Base-by-base conservation (phyloP, 2,888 invertebrate genomes). In the Drosophila sordidula region DNA sequence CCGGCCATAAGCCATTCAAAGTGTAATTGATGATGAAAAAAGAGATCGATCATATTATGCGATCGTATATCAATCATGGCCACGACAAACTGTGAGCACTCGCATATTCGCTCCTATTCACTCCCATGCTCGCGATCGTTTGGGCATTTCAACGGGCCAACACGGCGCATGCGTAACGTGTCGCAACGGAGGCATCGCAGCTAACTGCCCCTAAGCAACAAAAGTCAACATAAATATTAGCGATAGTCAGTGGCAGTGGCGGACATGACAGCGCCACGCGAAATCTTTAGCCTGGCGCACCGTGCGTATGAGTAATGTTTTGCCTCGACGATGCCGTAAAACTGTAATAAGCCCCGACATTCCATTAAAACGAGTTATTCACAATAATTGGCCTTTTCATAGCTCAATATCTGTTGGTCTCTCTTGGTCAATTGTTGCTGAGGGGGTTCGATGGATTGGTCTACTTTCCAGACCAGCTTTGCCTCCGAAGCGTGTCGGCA, bases 21-120 rank as follows among this genome's bases (percentile, higher is more conserved):
- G 81, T 78, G 81, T 86, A 88, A 86, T 86, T 86, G 85, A 86
- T 86, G 85, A 88, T 87, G 85, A 78, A 84, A 78, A 86, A 86
- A 85, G 89, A 85, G 85, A 86, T 86, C 89, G 85, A 86, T 86
- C 85, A 86, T 80, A 84, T 84, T 84, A 81, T 75, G 73, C 87
- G 87, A 89, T 72, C 85, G 79, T 84, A 88, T 86, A 86, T 86
- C 89, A 86, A 86, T 86, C 89, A 86, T 70, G 80, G 74, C 69
- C 78, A 82, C 81, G 89, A 88, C 89, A 84, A 88, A 87, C 79
- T 87, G 67, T 70, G 75, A 75, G 61, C 77, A 62, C 36, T 29
- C 46, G 38, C 34, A 57, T 36, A 36, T 44, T 44, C 49, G 58
- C 34, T 34, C 12, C 34, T 12, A 34, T 34, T 11, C 34, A 29